phyloP scores from a whole-genome alignment of 2,113 vertebrate species.

The Coryphaenoides rupestris region DNA sequence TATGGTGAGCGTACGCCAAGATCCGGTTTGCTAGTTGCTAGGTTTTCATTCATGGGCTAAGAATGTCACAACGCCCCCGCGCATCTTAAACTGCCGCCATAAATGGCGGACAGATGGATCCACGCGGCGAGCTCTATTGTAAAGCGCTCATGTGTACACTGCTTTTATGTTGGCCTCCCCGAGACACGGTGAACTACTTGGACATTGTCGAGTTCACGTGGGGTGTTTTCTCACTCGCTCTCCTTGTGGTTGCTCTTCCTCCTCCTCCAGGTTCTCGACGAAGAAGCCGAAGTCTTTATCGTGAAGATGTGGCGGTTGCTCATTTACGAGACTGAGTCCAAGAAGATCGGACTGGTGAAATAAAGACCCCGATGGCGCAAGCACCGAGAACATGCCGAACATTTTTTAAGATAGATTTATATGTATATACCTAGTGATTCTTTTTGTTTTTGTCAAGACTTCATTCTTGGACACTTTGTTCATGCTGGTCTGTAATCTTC shows the following conservation, averaged over 20 bases:
- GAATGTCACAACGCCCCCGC: too few relatives aligned
- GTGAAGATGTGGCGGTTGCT: constrained; percentile 99
- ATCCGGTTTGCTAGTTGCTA: background rate
- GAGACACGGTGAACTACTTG: background rate
- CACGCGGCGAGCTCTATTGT: too few relatives aligned
- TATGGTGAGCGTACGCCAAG: constrained; percentile 82
- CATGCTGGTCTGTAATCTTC: too few relatives aligned
- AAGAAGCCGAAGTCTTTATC: constrained; percentile 99
- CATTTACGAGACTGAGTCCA: constrained; percentile 99
- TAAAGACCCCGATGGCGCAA: constrained; percentile 60
- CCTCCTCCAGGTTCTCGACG: constrained; percentile 86
- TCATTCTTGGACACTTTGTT: too few relatives aligned
- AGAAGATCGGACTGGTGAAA: constrained; percentile 99
- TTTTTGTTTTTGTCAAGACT: too few relatives aligned
- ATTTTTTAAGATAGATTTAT: too few relatives aligned
- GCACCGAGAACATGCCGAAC: constrained; percentile 12
- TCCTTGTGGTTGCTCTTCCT: background rate
- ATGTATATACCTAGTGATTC: too few relatives aligned
- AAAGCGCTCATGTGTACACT: too few relatives aligned
- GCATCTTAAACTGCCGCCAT: too few relatives aligned
- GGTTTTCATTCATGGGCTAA: background rate
- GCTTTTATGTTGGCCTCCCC: background rate
- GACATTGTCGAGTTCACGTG: background rate
- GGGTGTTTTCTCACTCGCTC: background rate
- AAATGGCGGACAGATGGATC: too few relatives aligned